Percentiles rank a stretch among this genome's conserved stretches.
Conservation (phyloP, 2,113 vertebrate genomes). For the Pelmatolapia mariae region DNA sequence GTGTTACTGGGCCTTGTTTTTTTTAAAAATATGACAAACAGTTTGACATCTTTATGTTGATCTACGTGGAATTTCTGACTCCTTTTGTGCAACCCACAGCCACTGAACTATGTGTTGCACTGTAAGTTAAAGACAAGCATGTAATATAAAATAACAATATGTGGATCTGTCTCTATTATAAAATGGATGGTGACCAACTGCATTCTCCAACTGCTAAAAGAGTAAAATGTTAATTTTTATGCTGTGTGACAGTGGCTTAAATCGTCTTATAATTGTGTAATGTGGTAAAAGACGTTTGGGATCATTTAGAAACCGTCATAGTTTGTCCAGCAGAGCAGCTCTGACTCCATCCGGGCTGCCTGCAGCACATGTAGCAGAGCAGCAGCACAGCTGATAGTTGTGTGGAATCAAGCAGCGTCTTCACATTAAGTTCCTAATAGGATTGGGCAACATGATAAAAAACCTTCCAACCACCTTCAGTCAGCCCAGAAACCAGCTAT, state of each 20-base stretch:
- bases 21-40: neutral
- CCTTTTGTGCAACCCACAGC: neutral
- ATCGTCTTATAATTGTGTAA: neutral
- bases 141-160: neutral
- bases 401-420: neutral
- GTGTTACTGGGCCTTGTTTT: neutral
- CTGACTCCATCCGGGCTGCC: neutral
- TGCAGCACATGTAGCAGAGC: neutral
- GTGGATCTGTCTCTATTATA: neutral
- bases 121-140: neutral
- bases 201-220: neutral
- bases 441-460: neutral
- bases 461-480: neutral
- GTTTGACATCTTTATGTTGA: neutral
- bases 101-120: neutral
- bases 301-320: neutral
- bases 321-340: neutral
- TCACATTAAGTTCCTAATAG: neutral
- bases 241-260: neutral
- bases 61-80: neutral
- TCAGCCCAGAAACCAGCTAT: neutral
- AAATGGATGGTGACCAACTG: neutral
- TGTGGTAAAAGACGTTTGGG: neutral
- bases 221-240: neutral
- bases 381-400: neutral